These are phyloP conservation scores for Lepidonotus clava DNA, from an alignment of 2,888 invertebrate genomes.

Conservation along the genomic window DNA sequence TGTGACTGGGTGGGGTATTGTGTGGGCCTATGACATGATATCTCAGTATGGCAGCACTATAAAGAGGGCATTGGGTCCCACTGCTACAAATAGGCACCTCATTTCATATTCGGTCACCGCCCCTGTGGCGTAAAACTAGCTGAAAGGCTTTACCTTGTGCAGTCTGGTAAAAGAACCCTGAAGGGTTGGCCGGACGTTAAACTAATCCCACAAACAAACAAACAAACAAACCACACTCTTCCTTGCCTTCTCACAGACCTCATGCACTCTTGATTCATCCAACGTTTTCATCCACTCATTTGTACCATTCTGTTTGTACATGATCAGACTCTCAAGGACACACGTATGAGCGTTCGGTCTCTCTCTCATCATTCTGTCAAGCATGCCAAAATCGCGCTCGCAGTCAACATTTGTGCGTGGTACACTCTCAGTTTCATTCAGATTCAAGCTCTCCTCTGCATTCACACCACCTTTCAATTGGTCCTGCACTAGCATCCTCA, in stretches of 20 bases:
- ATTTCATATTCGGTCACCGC: too few relatives aligned
- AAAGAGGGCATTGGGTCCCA: too few relatives aligned
- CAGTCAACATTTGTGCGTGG: slow-evolving; percentile 13
- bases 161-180: too few relatives aligned
- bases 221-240: too few relatives aligned
- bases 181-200: too few relatives aligned
- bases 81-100: too few relatives aligned
- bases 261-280: neutral
- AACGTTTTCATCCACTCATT: neutral
- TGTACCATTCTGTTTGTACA: slow-evolving; percentile 27
- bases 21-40: too few relatives aligned
- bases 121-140: too few relatives aligned
- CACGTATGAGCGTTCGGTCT: slow-evolving; percentile 14
- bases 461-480: neutral
- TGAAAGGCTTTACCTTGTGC: too few relatives aligned
- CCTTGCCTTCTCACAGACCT: neutral
- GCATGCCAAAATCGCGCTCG: slow-evolving; percentile 24
- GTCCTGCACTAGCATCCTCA: neutral
- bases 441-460: neutral
- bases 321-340: slow-evolving; percentile 16
- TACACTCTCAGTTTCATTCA: neutral
- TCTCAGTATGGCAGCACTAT: too few relatives aligned
- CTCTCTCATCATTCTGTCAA: slow-evolving; percentile 1
- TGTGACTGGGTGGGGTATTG: too few relatives aligned
- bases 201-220: too few relatives aligned